These are phyloP conservation scores for Hycleus phaleratus DNA, from an alignment of 1,140 invertebrate genomes.

Conservation along the genomic window DNA sequence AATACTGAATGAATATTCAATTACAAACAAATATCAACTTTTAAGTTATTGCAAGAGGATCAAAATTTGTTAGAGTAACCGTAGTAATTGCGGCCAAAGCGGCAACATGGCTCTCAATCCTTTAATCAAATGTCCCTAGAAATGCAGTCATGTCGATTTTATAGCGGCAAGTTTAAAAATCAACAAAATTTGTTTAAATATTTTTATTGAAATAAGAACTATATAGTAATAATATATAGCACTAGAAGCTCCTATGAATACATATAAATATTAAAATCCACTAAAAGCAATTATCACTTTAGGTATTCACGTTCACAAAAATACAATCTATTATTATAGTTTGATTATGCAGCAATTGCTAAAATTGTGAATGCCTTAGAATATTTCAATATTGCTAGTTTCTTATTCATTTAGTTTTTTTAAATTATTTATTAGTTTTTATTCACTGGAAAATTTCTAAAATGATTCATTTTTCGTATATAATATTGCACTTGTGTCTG, in stretches of 20 bases:
- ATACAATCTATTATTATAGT: slow-evolving; percentile 28
- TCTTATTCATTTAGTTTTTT: slow-evolving; percentile 10
- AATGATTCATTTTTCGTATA: background rate
- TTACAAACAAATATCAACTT: too few species aligned
- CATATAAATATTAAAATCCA: slow-evolving; percentile 32
- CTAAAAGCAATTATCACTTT: slow-evolving; percentile 35
- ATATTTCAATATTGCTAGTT: slow-evolving; percentile 24
- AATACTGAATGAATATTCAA: too few species aligned
- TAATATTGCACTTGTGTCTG: slow-evolving; percentile 19
- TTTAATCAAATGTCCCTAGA: too few species aligned
- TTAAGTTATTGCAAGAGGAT: too few species aligned
- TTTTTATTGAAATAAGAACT: slow-evolving; percentile 34
- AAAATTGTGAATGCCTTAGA: slow-evolving; percentile 23
- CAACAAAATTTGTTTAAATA: slow-evolving; percentile 1
- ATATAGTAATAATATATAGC: slow-evolving; percentile 21
- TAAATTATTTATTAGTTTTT: background rate
- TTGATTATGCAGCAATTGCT: slow-evolving; percentile 29
- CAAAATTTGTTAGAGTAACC: too few species aligned
- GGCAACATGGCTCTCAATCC: too few species aligned
- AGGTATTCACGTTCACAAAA: slow-evolving; percentile 36
- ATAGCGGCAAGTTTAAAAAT: too few species aligned
- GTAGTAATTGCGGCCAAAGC: too few species aligned
- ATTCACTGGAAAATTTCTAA: slow-evolving; percentile 6
- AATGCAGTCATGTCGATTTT: too few species aligned
- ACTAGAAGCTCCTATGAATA: slow-evolving; percentile 32